These are phyloP conservation scores for Dysmachus trigonus DNA, from an alignment of 2,888 invertebrate species.

Conservation along the genomic window DNA sequence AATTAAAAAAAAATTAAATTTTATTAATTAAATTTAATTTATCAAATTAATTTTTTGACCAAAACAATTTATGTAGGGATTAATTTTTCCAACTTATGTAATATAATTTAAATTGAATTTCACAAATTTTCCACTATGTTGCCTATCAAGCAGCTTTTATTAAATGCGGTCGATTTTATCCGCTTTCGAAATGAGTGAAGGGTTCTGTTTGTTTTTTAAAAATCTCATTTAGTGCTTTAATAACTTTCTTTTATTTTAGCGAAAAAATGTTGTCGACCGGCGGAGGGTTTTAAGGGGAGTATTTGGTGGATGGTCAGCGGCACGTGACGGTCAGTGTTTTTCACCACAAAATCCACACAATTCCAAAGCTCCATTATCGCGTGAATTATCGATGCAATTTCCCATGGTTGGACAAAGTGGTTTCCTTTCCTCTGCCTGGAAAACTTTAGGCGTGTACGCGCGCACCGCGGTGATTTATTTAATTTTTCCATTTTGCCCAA, in stretches of 20 bases:
- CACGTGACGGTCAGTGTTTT: background rate
- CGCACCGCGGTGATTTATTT: constrained; percentile 23
- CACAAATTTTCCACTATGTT: background rate
- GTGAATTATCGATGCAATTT: constrained; percentile 11
- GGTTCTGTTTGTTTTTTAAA: background rate
- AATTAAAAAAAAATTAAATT: background rate
- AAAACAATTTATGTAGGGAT: background rate
- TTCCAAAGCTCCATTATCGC: constrained; percentile 1
- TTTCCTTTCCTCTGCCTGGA: background rate
- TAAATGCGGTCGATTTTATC: background rate
- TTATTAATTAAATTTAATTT: background rate
- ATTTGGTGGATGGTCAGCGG: background rate
- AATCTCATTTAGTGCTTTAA: background rate
- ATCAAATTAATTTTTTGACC: background rate
- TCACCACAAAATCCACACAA: background rate
- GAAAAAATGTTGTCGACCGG: background rate
- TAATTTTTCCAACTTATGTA: too few relatives aligned
- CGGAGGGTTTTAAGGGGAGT: background rate
- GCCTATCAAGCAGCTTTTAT: background rate
- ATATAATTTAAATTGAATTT: background rate
- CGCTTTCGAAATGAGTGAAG: background rate
- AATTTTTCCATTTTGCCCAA: constrained; percentile 38
- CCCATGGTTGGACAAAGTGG: background rate
- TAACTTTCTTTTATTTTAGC: background rate
- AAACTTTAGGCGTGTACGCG: background rate